Evolutionary conservation across 2,113 vertebrate genomes (phyloP), one percentile per base, ranked within the genome.

Genomic region (Rallus limicola): DNA sequence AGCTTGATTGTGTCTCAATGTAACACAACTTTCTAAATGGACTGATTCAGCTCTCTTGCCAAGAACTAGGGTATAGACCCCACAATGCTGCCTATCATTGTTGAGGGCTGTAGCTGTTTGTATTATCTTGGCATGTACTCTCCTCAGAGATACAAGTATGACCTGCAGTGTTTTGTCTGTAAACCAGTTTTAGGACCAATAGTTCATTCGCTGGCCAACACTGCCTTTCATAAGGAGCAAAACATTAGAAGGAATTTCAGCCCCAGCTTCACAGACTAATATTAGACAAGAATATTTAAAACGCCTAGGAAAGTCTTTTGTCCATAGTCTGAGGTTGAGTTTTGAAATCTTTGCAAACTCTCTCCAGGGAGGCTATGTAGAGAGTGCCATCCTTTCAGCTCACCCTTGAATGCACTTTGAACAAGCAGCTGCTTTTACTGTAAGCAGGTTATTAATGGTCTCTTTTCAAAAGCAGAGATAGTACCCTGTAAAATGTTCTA

Each of bases 381-480:
- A 94, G 95, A 97, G 96, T 97, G 60, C 46, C 56, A 93, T 97
- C 96, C 81, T 48, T 97, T 98, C 97, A 98, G 93, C 95, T 98
- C 97, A 97, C 97, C 97, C 96, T 92, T 98, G 97, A 98, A 97
- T 98, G 95, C 97, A 98, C 97, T 98, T 98, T 98, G 97, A 98
- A 97, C 94, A 98, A 98, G 97, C 91, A 95, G 83, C 97, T 98
- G 96, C 95, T 97, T 98, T 97, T 98, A 96, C 97, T 76, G 72
- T 98, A 98, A 98, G 97, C 94, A 97, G 86, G 52, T 98, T 98
- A 98, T 98, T 98, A 98, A 98, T 97, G 97, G 96, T 97, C 92
- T 97, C 95, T 97, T 98, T 98, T 98, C 97, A 97, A 97, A 98
- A 98, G 96, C 95, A 97, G 95, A 98, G 97, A 98, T 96, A 98